Evolutionary conservation across 2,888 invertebrate species (phyloP), one percentile per base, ranked within the genome.

Genomic region (Allacma fusca): DNA sequence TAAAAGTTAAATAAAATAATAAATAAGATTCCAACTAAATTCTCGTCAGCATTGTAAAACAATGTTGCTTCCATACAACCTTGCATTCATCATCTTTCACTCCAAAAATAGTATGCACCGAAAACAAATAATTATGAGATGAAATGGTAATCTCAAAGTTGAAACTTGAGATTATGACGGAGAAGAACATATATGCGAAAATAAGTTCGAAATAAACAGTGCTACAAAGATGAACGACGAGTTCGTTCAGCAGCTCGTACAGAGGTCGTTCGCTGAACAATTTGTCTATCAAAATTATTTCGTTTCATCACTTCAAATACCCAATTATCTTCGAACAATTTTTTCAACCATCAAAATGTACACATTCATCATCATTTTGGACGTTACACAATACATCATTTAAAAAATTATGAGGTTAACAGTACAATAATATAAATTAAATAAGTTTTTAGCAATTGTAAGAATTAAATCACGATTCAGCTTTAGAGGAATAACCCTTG

Each of bases 381-480:
- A 50, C 50, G 50, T 50, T 34, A 50, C 50, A 50, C 50, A 50
- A 4, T 50, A 50, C n/a, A 19, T 13, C 2, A 5, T 40, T 12
- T 50, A 50, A 50, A 50, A 50, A 50, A 50, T 50, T 50, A 16
- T 50, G 2, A 50, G 50, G 19, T 9, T 50, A 12, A 50, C 50
- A 50, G 5, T 50, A 50, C n/a, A 50, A 50, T 50, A 19, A n/a
- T 50, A 50, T 16, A 19, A 50, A n/a, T n/a, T 50, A 16, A 50
- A 50, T 50, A 50, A 12, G 4, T 19, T 50, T 50, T 19, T 50
- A 9, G 16, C n/a, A 9, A 50, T 19, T 50, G 5, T 50, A 50
- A n/a, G 50, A 50, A 50, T 19, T 50, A 16, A 50, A 50, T 50
- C 50, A 50, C 50, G 50, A 50, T 50, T 50, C 50, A 50, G 50